Evolutionary conservation across 2,113 vertebrate species (phyloP), one percentile per base, ranked within the genome.

Genomic region (Ptyas mucosa): DNA sequence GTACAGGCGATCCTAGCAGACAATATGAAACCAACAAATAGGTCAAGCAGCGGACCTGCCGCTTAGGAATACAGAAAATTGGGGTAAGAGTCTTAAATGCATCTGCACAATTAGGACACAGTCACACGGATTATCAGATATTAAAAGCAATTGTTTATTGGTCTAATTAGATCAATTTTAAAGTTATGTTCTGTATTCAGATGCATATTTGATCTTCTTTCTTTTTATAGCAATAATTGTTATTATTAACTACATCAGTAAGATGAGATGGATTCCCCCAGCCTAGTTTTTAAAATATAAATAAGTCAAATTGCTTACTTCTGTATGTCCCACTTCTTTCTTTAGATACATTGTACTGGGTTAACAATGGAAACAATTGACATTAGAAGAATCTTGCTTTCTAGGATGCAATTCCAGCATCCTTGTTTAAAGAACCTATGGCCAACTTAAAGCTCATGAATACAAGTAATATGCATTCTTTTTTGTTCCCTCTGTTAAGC

Each of bases 1-100:
- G 97, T 99, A 99, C 26, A 99, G 98, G 3, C 99, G 99, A 93
- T 99, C 99, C 99, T 99, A 93, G 5, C 49, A 93, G 46, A 91
- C 49, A 95, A 95, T 8, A 93, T 34, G 11, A 8, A 85, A 94
- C 69, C 69, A 0, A 52, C 39, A 91, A 95, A 95, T 18, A 91
- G 53, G 89, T 93, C 3, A 93, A 26, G 86, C 86, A 92, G 53
- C 85, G 61, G 61, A 89, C 88, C 86, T 0, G 24, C 54, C 89
- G 90, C 91, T 94, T 89, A 54, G 93, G 95, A 91, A 93, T 12
- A 57, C 21, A 24, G 34, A 26, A 53, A 24, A 34, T 8, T 52
- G 43, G 43, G 89, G 61, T 39, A 53, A 58, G 51, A 43, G 75
- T 46, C 51, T 85, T 86, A 85, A 91, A 10, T 26, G 6, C 2